A percentile compares a stretch with the other conserved stretches of the same genome.
These are phyloP conservation scores for Lepus townsendii DNA, from an alignment of 2,797 vertebrate species.

Conservation along the genomic window DNA sequence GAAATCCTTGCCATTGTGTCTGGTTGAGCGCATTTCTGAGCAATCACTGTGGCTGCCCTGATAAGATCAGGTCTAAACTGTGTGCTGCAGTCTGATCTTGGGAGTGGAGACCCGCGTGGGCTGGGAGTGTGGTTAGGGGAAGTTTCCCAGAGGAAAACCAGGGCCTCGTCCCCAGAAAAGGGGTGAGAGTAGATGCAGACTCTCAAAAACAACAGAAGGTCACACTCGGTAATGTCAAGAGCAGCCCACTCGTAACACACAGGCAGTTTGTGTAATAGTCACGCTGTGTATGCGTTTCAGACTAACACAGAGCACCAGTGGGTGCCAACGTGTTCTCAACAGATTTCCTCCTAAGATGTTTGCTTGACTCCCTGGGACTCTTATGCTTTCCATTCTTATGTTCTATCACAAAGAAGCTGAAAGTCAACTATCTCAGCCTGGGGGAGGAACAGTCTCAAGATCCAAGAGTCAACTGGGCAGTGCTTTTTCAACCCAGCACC, in stretches of 20 bases:
- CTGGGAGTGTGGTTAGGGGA: not conserved
- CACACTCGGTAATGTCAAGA: not conserved
- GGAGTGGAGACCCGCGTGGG: not conserved
- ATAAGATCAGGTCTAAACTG: not conserved
- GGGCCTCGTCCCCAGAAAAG: not conserved
- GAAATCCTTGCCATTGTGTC: not conserved
- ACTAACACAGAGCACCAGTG: not conserved
- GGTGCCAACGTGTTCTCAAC: constrained; percentile 34
- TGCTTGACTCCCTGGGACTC: not conserved
- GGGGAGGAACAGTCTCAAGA: constrained; percentile 51
- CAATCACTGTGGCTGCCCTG: not conserved
- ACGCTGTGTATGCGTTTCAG: not conserved
- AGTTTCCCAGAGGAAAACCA: not conserved
- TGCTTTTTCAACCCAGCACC: not conserved
- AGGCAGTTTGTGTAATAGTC: not conserved
- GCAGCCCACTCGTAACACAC: not conserved
- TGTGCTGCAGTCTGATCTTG: not conserved
- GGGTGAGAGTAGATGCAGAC: not conserved
- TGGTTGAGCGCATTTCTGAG: not conserved
- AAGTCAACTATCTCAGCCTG: constrained; percentile 61
- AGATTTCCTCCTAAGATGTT: constrained; percentile 49
- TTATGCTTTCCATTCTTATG: not conserved
- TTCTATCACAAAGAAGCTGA: constrained; percentile 31
- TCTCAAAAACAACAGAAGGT: not conserved
- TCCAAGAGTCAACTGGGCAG: not conserved